Evolutionary conservation across 2,113 vertebrate species (phyloP), one percentile per base, ranked within the genome.

Genomic region (Empidonax traillii): DNA sequence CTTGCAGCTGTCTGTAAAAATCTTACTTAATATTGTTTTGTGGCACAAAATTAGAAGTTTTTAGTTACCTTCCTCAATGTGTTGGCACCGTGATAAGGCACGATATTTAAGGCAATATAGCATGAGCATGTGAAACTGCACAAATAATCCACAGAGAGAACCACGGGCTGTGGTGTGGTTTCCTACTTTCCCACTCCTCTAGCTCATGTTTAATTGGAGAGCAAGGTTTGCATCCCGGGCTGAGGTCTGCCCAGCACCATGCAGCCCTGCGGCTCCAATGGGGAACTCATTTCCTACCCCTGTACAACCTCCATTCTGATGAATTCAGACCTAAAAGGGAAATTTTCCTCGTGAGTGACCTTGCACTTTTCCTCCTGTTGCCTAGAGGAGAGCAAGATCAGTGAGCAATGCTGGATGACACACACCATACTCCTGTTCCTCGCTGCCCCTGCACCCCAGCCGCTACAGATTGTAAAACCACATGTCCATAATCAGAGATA

Each of bases 291-390:
- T 93, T 88, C 81, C 71, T 82, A 46, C 51, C 10, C 9, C 74
- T 76, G 23, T 16, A 68, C 44, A 82, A n/a, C 39, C 83, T 87
- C 79, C 6, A 1, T 92, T 69, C 86, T 41, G 53, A 81, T 2
- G 47, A 91, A 85, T 93, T 89, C 80, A 71, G 31, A 91, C 80
- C 84, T 91, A 94, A 94, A 94, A 92, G 84, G 88, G 91, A 72
- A 86, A 91, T 95, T 91, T 91, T 95, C 89, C 80, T 90, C 1
- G 2, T 74, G 84, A 92, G 76, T 87, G 87, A 92, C 58, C 93
- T 96, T 94, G 80, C 69, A 68, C 84, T 97, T 89, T 78, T 89
- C 68, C 51, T 93, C 69, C 76, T 87, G 77, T 68, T 97, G 93
- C 86, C 84, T 92, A 39, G 86, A 95, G 86, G 89, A 93, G 88